Percentiles rank a stretch among this genome's conserved stretches.
Conservation (phyloP, 2,797 vertebrate species). For the Coregonus ussuriensis region DNA sequence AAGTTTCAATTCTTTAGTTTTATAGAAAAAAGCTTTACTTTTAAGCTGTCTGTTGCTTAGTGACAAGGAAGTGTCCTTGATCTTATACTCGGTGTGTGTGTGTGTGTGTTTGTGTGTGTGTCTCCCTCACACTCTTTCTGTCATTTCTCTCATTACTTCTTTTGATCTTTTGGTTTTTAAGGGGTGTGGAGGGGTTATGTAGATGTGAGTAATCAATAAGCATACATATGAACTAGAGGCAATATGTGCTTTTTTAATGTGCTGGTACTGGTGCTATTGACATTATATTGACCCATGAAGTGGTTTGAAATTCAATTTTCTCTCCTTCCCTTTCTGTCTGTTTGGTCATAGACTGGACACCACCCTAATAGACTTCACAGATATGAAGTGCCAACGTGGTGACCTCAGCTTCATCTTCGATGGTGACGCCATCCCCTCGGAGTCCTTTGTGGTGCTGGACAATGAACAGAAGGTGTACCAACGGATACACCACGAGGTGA, state of each 20-base stretch:
- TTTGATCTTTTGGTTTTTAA: neutral
- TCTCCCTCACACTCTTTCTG: neutral
- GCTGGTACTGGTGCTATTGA: too few species aligned
- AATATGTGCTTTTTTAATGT: too few species aligned
- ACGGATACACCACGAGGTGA: conserved; percentile 95
- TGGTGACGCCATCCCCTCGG: conserved; percentile 89
- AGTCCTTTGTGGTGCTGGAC: conserved; percentile 98
- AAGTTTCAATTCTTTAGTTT: neutral
- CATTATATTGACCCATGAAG: too few species aligned
- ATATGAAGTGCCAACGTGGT: conserved; percentile 99
- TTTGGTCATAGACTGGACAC: conserved; percentile 87
- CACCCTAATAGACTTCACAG: conserved; percentile 97
- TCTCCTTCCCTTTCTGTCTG: neutral
- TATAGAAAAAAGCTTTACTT: neutral
- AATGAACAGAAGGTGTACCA: conserved; percentile 99
- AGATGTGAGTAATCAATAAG: too few species aligned
- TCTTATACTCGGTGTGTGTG: neutral
- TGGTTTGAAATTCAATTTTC: neutral
- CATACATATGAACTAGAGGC: too few species aligned
- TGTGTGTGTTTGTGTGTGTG: too few species aligned
- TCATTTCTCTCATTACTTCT: too few species aligned
- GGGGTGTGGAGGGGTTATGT: neutral
- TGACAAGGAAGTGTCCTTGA: neutral
- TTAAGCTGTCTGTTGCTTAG: neutral
- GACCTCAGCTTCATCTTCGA: conserved; percentile 99